These are phyloP conservation scores for Schmidtea mediterranea DNA, from an alignment of 1,140 invertebrate species.

Conservation along the genomic window DNA sequence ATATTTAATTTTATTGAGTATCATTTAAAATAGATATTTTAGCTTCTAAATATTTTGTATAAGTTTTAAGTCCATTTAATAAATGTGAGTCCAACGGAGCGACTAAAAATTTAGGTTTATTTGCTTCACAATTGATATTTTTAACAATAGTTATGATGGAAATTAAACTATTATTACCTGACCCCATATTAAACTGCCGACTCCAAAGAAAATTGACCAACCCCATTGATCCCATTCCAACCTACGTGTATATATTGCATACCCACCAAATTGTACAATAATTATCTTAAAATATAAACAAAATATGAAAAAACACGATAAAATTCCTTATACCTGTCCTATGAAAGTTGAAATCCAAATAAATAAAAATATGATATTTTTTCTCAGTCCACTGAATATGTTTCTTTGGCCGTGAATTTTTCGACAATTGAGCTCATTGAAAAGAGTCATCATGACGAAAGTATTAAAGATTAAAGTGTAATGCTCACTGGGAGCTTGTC, in stretches of 20 bases:
- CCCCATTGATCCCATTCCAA: slow-evolving; percentile 80
- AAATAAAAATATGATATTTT: slow-evolving; percentile 87
- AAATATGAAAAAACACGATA: slow-evolving; percentile 40
- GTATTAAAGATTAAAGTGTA: slow-evolving; percentile 98
- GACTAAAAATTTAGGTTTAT: too few relatives aligned
- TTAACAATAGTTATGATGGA: too few relatives aligned
- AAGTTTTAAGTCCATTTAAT: too few relatives aligned
- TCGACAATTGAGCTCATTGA: slow-evolving; percentile 95
- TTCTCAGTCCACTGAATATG: slow-evolving; percentile 61
- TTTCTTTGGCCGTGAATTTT: slow-evolving; percentile 98
- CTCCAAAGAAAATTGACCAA: slow-evolving; percentile 88
- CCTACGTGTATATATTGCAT: slow-evolving; percentile 70
- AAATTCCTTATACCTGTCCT: slow-evolving; percentile 46
- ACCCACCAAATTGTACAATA: slow-evolving; percentile 82
- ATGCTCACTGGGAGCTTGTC: slow-evolving; percentile 23
- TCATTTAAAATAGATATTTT: too few relatives aligned
- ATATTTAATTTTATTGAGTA: too few relatives aligned
- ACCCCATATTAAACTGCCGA: slow-evolving; percentile 80
- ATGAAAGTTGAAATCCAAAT: slow-evolving; percentile 82
- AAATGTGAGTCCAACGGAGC: too few relatives aligned
- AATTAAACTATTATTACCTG: too few relatives aligned
- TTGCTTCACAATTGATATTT: too few relatives aligned
- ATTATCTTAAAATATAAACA: too few relatives aligned
- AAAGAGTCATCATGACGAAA: slow-evolving; percentile 99
- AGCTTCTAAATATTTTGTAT: too few relatives aligned